These are phyloP conservation scores for Malthinus seriepunctatus DNA, from an alignment of 2,888 invertebrate genomes.

Conservation along the genomic window DNA sequence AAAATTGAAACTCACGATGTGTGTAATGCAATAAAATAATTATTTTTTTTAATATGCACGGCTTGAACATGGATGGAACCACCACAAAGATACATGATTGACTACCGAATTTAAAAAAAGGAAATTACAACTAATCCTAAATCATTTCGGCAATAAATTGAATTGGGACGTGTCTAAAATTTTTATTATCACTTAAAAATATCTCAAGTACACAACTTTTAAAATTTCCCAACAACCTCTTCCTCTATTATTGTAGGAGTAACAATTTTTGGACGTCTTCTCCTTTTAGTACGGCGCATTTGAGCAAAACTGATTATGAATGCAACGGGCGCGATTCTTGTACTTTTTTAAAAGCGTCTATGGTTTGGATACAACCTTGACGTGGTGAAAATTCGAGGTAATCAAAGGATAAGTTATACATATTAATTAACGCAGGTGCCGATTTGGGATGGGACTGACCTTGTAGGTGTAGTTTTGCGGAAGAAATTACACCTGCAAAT, in stretches of 20 bases:
- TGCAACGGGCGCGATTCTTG: constrained; percentile 28
- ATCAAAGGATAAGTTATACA: constrained; percentile 39
- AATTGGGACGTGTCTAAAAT: constrained; percentile 17
- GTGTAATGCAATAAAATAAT: too few relatives aligned
- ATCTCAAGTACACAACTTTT: constrained; percentile 15
- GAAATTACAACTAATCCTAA: constrained; percentile 17
- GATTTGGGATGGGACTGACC: constrained; percentile 34
- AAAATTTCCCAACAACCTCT: neutral
- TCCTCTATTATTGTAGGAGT: neutral
- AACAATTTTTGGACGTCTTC: constrained; percentile 3
- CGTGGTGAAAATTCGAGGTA: constrained; percentile 37
- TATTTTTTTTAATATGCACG: too few relatives aligned
- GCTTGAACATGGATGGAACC: too few relatives aligned
- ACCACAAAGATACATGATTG: constrained; percentile 26
- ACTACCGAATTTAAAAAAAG: constrained; percentile 31
- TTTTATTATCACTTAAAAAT: constrained; percentile 12
- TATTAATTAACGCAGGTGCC: constrained; percentile 38
- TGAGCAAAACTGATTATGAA: constrained; percentile 32
- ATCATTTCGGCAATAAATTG: constrained; percentile 29
- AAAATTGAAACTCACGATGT: too few relatives aligned
- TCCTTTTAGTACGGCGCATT: constrained; percentile 15
- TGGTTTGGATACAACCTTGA: constrained; percentile 36
- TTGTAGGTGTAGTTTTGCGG: constrained; percentile 37
- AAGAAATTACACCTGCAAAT: constrained; percentile 31
- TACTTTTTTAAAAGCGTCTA: constrained; percentile 29